Evolutionary conservation across 2,113 vertebrate genomes (phyloP).

Genomic region (Paracanthobrama guichenoti): DNA sequence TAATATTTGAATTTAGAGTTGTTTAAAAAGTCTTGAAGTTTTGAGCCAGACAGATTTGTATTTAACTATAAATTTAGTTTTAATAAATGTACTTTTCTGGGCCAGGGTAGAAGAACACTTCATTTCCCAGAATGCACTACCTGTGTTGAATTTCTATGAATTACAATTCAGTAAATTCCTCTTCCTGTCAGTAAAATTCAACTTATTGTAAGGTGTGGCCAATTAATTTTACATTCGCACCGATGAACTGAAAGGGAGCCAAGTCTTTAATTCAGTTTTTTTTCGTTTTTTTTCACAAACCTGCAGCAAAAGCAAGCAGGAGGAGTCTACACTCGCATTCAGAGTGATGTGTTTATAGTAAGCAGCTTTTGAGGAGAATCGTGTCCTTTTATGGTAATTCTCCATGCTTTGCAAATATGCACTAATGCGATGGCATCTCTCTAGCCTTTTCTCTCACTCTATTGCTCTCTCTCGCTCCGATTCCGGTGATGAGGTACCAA

Average conservation of each 20-base stretch:
- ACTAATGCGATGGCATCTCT: constrained; percentile 64
- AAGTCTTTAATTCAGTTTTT: background rate
- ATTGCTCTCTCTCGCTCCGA: constrained; percentile 63
- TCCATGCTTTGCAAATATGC: constrained; percentile 77
- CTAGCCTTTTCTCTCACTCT: constrained; percentile 64
- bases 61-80: background rate
- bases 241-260: constrained; percentile 9
- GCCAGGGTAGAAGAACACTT: background rate
- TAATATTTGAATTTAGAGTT: background rate
- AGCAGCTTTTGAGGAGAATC: constrained; percentile 67
- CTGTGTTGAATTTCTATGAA: background rate
- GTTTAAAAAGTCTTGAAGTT: background rate
- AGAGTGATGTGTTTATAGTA: constrained; percentile 77
- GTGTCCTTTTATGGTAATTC: constrained; percentile 75
- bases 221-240: no score
- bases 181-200: background rate
- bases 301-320: background rate
- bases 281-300: background rate
- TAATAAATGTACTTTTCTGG: background rate
- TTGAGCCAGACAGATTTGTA: background rate
- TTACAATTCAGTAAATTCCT: background rate
- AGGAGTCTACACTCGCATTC: constrained; percentile 58
- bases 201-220: background rate
- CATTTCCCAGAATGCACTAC: background rate
- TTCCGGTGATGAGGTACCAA: constrained; percentile 59